A percentile compares a stretch with the other conserved stretches of the same genome.
phyloP scores from a whole-genome alignment of 2,113 vertebrate species.

The Pithys albifrons region DNA sequence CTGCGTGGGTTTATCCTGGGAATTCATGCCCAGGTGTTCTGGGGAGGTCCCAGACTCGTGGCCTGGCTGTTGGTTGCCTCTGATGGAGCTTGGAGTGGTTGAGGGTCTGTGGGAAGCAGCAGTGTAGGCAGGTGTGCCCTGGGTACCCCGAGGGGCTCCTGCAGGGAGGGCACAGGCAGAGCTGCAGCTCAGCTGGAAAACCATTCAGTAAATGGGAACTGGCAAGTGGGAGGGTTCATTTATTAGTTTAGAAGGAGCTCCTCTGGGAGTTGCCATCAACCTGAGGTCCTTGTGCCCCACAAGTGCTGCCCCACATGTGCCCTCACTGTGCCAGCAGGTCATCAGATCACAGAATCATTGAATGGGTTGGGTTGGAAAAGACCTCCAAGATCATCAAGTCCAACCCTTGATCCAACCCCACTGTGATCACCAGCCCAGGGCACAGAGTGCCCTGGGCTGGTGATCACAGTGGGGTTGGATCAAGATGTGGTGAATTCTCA shows the following conservation, averaged over 20 bases:
- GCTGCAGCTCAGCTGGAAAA: background rate
- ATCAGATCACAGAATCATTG: too few species aligned
- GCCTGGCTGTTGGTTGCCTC: background rate
- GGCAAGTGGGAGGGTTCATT: background rate
- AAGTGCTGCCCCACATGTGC: background rate
- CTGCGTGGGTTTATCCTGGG: background rate
- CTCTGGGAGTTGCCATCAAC: background rate
- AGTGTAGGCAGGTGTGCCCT: fast-evolving
- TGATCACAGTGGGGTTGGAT: too few species aligned
- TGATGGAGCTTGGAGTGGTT: background rate
- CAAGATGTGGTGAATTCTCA: too few species aligned
- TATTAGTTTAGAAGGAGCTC: background rate
- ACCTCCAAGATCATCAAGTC: too few species aligned
- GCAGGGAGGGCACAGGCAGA: background rate
- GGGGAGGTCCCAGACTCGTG: background rate
- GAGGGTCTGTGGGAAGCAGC: background rate
- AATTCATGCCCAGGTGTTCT: fast-evolving
- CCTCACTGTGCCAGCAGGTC: background rate
- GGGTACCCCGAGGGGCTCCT: fast-evolving
- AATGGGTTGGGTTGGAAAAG: too few species aligned
- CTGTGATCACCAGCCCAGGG: too few species aligned
- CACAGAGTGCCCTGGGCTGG: too few species aligned
- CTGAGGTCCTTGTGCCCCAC: background rate
- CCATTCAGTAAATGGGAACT: fast-evolving
- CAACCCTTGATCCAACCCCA: too few species aligned